Evolutionary conservation across 2,113 vertebrate species (phyloP).

Genomic region (Pipra filicauda): DNA sequence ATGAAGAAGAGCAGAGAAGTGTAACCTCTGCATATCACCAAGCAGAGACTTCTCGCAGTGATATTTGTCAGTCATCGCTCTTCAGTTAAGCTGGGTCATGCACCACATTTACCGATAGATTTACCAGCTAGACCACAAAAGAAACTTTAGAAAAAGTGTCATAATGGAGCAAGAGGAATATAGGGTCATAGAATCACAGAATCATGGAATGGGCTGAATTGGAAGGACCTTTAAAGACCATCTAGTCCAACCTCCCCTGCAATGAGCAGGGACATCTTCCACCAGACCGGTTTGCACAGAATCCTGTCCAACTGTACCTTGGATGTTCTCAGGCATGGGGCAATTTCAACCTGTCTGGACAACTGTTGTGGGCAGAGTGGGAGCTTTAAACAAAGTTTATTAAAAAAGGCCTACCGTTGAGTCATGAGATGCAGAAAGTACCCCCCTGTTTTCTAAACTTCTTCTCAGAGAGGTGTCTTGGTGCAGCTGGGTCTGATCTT

Average conservation of each 20-base stretch:
- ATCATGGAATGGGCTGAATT: too few relatives aligned
- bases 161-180: background rate
- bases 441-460: background rate
- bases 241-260: background rate
- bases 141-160: background rate
- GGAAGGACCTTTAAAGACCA: background rate
- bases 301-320: background rate
- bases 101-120: background rate
- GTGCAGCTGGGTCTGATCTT: background rate
- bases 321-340: background rate
- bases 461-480: background rate
- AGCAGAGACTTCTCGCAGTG: background rate
- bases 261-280: background rate
- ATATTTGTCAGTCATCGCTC: background rate
- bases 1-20: background rate
- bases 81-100: background rate
- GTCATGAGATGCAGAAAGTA: background rate
- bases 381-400: background rate
- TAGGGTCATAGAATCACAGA: accelerated
- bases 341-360: background rate
- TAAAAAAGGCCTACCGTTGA: background rate
- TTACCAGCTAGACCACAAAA: background rate
- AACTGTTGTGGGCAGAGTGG: background rate
- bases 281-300: background rate
- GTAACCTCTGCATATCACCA: too few relatives aligned